phyloP scores from a whole-genome alignment of 2,113 vertebrate genomes.

The Recurvirostra avosetta region DNA sequence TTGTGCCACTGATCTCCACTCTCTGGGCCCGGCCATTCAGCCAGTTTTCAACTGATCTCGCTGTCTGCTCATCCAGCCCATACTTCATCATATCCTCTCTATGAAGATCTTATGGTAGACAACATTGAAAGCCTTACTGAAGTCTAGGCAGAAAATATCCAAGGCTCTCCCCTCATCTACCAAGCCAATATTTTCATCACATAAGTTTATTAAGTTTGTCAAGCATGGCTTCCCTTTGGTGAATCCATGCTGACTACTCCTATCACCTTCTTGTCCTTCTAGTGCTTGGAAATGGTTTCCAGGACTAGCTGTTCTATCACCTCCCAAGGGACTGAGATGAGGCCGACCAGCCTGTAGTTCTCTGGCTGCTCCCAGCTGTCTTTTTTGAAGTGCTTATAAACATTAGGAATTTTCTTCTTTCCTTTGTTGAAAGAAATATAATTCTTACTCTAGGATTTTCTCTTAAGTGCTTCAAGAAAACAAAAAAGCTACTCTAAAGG shows the following conservation, averaged over 20 bases:
- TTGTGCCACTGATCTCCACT: background rate
- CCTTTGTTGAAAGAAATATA: background rate
- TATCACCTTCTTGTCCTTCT: background rate
- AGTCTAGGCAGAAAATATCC: background rate
- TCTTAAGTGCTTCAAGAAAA: background rate
- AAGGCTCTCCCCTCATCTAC: background rate
- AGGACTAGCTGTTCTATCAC: background rate
- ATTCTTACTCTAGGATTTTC: background rate
- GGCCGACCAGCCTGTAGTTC: background rate
- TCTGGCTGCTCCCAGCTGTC: background rate
- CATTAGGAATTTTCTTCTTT: background rate
- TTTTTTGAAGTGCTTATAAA: background rate
- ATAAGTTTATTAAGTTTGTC: background rate
- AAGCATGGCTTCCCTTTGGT: background rate
- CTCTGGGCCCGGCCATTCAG: background rate
- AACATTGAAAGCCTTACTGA: background rate
- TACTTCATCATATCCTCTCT: too few relatives aligned
- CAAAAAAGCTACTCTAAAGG: background rate
- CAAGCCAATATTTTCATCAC: background rate
- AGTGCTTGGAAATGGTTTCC: background rate
- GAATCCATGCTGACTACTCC: background rate
- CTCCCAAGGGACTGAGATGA: background rate
- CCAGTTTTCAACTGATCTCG: fast-evolving
- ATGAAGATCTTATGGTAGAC: background rate
- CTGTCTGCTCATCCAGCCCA: background rate